Conservation (phyloP, 2,888 invertebrate species). For the Melanargia galathea region DNA sequence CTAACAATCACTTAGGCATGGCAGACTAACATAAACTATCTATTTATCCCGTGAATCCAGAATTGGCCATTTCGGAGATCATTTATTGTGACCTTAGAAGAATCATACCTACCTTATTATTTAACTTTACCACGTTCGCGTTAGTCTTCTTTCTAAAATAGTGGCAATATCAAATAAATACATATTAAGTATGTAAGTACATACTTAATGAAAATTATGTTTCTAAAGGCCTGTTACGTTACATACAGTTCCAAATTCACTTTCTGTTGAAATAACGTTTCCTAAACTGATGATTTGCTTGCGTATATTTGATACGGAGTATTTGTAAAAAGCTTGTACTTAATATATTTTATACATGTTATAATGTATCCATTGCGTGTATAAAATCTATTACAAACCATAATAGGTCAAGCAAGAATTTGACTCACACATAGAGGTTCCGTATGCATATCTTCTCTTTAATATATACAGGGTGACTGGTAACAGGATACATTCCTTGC, state of each 20-base stretch:
- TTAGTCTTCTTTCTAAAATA: too few species aligned
- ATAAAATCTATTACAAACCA: neutral
- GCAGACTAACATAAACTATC: too few species aligned
- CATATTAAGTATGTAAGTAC: neutral
- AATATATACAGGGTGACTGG: too few species aligned
- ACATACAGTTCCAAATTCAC: neutral
- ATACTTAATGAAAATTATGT: neutral
- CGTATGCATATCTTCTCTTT: neutral
- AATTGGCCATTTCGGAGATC: too few species aligned
- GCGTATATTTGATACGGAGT: neutral
- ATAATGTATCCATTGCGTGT: conserved; percentile 16
- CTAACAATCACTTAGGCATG: too few species aligned
- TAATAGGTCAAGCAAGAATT: neutral
- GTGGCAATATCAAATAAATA: neutral
- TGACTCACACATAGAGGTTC: neutral
- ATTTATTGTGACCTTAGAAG: too few species aligned
- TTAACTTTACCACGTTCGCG: too few species aligned
- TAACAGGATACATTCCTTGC: too few species aligned
- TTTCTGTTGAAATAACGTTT: neutral
- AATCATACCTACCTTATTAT: too few species aligned
- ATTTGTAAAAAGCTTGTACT: neutral
- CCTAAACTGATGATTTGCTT: neutral
- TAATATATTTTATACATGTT: neutral
- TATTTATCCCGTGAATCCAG: too few species aligned
- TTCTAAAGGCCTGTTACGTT: neutral